Base-by-base conservation (phyloP, 2,888 invertebrate species). In the Halictus quadricinctus region DNA sequence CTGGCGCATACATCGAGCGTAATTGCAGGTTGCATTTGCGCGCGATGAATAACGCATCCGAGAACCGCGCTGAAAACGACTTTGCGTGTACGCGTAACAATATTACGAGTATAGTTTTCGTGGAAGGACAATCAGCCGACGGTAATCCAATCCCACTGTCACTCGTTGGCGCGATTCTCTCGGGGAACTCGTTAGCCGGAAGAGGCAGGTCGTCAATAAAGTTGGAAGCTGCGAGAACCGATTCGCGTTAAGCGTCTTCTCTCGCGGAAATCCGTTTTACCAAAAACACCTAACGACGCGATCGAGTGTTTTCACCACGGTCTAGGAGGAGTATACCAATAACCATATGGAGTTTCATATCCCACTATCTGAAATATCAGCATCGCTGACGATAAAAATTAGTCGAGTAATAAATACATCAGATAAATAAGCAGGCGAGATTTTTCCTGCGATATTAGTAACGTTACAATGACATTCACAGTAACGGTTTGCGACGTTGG, bases 91-190 rank as follows among this genome's bases (percentile, higher is more conserved):
- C 83, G 79, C 75, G 85, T 76, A 81, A 79, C 46, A 73, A 85
- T 84, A 79, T 81, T 60, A 60, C 60, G 85, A 81, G 81, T 50
- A 73, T 73, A 46, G 81, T 86, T 86, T 86, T 86, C 85, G 79
- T 54, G 81, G 81, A 85, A 85, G 75, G 58, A 84, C 85, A 85
- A 84, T 85, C 85, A 72, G 66, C 25, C 66, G 72, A 70, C 29
- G 64, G 85, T 84, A 78, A 85, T 84, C n/a, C 78, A 75, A 84
- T 66, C 43, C 80, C 29, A 25, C 36, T 25, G 76, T 72, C 64
- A 21, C 58, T 46, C 70, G 43, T 69, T 43, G 77, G 6, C 64
- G 78, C 73, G 76, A 69, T 85, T 73, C 46, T 76, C 54, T 43
- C 29, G 70, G 41, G 73, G 64, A 74, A 41, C 54, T 50, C 21